Evolutionary conservation across 2,888 invertebrate species (phyloP).

Genomic region (Cephus pygmeus): DNA sequence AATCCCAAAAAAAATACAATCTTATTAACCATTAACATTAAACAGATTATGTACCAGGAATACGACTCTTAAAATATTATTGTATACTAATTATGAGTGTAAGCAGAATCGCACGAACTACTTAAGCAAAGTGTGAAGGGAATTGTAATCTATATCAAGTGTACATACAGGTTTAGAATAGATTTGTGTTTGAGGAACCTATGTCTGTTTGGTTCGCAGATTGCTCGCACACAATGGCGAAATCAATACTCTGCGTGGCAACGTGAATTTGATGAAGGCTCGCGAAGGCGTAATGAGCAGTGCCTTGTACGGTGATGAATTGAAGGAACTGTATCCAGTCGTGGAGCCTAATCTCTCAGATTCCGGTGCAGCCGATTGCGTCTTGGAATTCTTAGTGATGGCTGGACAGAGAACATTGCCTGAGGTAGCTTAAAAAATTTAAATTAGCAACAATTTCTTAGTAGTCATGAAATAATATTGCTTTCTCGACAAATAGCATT

Average conservation of each 20-base stretch:
- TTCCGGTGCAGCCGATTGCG: conserved; percentile 98
- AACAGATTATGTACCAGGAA: background rate
- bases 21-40: background rate
- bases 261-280: conserved; percentile 98
- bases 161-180: background rate
- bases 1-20: background rate
- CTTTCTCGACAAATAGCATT: background rate
- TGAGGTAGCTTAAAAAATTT: conserved; percentile 70
- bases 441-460: background rate
- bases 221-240: conserved; percentile 98
- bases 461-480: background rate
- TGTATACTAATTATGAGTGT: background rate
- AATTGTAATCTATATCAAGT: background rate
- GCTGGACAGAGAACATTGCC: conserved; percentile 92
- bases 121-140: background rate
- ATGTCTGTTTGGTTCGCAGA: conserved; percentile 64
- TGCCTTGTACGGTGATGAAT: conserved; percentile 81
- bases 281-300: conserved; percentile 98
- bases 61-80: background rate
- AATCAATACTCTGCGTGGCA: conserved; percentile 98
- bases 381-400: conserved; percentile 94
- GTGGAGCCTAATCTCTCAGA: conserved; percentile 98
- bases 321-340: conserved; percentile 93
- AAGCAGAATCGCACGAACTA: background rate
- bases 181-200: background rate